A percentile compares a stretch with the other conserved stretches of the same genome.
Conservation (phyloP, 2,888 invertebrate genomes). For the Eilema depressum region DNA sequence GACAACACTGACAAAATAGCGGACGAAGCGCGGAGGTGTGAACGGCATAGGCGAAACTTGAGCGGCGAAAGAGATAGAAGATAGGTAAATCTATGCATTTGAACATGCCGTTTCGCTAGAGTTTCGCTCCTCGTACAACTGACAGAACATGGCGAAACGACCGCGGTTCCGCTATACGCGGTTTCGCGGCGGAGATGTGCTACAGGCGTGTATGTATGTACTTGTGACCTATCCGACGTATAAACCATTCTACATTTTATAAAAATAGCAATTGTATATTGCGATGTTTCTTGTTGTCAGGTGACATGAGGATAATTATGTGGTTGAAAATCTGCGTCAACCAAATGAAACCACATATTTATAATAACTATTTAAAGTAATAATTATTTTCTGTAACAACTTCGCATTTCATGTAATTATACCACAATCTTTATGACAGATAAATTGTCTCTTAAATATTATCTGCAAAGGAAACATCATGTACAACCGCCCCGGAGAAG, state of each 20-base stretch:
- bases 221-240: neutral
- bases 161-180: too few relatives aligned
- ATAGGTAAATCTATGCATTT: too few relatives aligned
- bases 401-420: neutral
- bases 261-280: neutral
- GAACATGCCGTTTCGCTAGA: too few relatives aligned
- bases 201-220: too few relatives aligned
- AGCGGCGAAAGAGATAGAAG: too few relatives aligned
- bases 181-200: too few relatives aligned
- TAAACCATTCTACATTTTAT: too few relatives aligned
- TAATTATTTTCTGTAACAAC: neutral
- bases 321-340: neutral
- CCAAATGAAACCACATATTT: neutral
- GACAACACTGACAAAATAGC: too few relatives aligned
- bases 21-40: too few relatives aligned
- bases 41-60: too few relatives aligned
- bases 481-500: neutral
- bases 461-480: neutral
- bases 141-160: too few relatives aligned
- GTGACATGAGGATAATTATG: neutral
- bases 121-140: too few relatives aligned
- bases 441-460: constrained; percentile 1
- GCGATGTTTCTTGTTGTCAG: neutral
- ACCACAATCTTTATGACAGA: constrained; percentile 1
- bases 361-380: neutral